Evolutionary conservation across 2,888 invertebrate genomes (phyloP).

Genomic region (Dendrolimus pini): DNA sequence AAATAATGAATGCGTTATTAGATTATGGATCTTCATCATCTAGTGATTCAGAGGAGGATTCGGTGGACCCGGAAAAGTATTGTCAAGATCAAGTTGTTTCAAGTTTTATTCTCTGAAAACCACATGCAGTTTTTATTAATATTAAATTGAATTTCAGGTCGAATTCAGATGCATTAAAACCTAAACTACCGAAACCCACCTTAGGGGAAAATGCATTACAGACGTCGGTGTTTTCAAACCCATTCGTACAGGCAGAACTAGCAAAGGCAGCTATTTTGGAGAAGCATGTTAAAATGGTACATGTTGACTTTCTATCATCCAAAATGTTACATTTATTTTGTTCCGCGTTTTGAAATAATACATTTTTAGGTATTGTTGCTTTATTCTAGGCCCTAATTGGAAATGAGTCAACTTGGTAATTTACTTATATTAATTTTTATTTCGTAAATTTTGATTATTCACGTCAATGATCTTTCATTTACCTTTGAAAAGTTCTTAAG

Average conservation of each 20-base stretch:
- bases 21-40: slow-evolving; percentile 77
- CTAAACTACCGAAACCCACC: slow-evolving; percentile 79
- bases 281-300: slow-evolving; percentile 95
- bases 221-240: slow-evolving; percentile 91
- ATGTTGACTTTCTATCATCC: slow-evolving; percentile 65
- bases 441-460: too few relatives aligned
- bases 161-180: slow-evolving; percentile 31
- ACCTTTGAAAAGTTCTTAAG: too few relatives aligned
- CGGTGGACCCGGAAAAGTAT: slow-evolving; percentile 46
- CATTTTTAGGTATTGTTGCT: too few relatives aligned
- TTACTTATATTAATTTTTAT: too few relatives aligned
- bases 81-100: neutral
- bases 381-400: too few relatives aligned
- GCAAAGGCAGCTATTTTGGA: slow-evolving; percentile 91
- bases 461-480: too few relatives aligned
- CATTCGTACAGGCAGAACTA: slow-evolving; percentile 89
- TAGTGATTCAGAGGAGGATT: slow-evolving; percentile 59
- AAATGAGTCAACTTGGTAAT: too few relatives aligned
- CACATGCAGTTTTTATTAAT: slow-evolving; percentile 4
- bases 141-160: slow-evolving; percentile 19
- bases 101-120: neutral
- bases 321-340: neutral
- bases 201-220: slow-evolving; percentile 75
- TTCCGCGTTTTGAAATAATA: too few relatives aligned
- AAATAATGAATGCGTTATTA: slow-evolving; percentile 79